Percentiles rank a stretch among this genome's conserved stretches.
Evolutionary conservation across 2,797 vertebrate genomes (phyloP).

Genomic region (Channallabes apus): DNA sequence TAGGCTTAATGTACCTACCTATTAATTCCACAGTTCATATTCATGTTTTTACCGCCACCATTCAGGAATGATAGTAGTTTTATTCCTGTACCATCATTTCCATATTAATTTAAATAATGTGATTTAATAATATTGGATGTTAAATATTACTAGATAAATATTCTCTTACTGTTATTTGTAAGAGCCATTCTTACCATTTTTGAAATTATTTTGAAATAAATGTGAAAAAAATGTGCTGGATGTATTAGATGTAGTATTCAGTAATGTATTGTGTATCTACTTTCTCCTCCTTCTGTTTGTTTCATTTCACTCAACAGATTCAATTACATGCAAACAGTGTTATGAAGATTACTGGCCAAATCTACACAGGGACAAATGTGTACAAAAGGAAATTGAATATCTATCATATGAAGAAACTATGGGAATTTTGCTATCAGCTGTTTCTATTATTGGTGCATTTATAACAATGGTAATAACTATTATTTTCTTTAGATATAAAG

Average conservation of each 20-base stretch:
- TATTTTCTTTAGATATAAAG: conserved; percentile 41
- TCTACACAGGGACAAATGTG: conserved; percentile 39
- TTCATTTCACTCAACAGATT: neutral
- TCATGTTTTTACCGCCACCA: neutral
- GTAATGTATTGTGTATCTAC: neutral
- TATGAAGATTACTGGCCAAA: conserved; percentile 45
- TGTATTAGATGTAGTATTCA: neutral
- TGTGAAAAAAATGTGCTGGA: too few species aligned
- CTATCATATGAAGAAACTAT: conserved; percentile 47
- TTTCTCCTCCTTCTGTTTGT: neutral
- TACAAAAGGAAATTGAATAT: conserved; percentile 50
- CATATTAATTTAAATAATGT: neutral
- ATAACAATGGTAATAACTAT: conserved; percentile 29
- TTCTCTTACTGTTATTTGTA: too few species aligned
- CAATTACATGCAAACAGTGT: neutral
- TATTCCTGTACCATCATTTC: neutral
- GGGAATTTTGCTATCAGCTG: conserved; percentile 41
- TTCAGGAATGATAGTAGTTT: neutral
- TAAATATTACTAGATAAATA: too few species aligned
- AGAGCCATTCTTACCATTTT: too few species aligned
- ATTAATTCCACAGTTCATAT: neutral
- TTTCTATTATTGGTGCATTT: conserved; percentile 39
- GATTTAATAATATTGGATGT: too few species aligned
- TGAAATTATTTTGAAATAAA: too few species aligned
- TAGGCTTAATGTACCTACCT: neutral